Base-by-base conservation (phyloP, 2,797 vertebrate genomes). In the Myiotriccus ornatus region DNA sequence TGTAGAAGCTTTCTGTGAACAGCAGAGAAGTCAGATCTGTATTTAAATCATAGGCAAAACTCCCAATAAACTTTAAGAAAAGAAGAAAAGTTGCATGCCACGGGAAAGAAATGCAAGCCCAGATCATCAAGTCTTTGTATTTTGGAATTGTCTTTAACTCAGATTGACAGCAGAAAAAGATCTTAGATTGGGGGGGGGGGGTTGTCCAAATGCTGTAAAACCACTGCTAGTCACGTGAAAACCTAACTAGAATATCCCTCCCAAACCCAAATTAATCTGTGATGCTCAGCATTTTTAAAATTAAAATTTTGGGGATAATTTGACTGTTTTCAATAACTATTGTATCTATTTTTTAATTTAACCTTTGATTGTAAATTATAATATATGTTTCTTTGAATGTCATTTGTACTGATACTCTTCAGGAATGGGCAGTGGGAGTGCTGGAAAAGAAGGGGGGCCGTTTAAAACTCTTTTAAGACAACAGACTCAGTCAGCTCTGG, bases 341-440 rank as follows among this genome's bases (percentile, higher is more conserved):
- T 69, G 34, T 37, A 3, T 65, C 1, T 90, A 9, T 87, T 60
- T 90, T 87, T 32, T 71, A 65, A 53, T 71, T 71, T 1, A 30
- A 28, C 15, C 5, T 68, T 52, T 78, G 37, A 34, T 75, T 71
- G 46, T 50, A 70, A 57, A 77, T 95, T n/a, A 44, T 92, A 95
- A 94, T 85, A 9, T 9, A 3, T 95, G 27, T 92, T 93, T 94
- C 30, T 95, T 52, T 96, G 88, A 95, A 95, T 97, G 76, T 97
- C 83, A 70, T 95, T 97, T 97, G 68, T 98, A 84, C 97, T 95
- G 78, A 92, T 97, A 68, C 95, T 90, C 97, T 94, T 84, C 98
- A 99, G 99, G 99, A 97, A 99, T 99, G 99, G 99, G 99, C 97
- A 99, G 99, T 96, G 99, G 99, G 93, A 99, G 99, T 84, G 99